These are phyloP conservation scores for Dipodomys merriami DNA, from an alignment of 2,113 vertebrate genomes.

Conservation along the genomic window DNA sequence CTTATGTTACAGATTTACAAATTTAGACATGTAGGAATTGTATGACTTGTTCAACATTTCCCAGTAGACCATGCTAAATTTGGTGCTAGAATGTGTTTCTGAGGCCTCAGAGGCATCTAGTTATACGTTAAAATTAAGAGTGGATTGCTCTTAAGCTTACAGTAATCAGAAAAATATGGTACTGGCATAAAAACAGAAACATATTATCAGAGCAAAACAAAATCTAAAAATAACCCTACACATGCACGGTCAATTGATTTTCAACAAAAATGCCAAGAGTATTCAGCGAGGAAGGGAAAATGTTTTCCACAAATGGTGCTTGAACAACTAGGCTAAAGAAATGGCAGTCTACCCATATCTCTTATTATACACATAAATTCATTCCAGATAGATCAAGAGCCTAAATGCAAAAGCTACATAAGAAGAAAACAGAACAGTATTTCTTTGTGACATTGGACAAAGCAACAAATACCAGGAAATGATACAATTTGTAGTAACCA, in stretches of 20 bases:
- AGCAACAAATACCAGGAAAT: slow-evolving; percentile 19
- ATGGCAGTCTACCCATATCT: neutral
- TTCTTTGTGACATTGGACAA: neutral
- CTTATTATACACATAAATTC: neutral
- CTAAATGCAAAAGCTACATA: neutral
- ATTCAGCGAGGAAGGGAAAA: neutral
- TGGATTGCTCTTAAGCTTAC: neutral
- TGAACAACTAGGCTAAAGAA: neutral
- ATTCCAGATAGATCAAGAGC: neutral
- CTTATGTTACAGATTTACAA: neutral
- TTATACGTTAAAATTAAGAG: slow-evolving; percentile 30
- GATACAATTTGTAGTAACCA: neutral
- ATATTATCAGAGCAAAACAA: slow-evolving; percentile 16
- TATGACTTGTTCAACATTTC: slow-evolving; percentile 17
- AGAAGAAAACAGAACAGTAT: neutral
- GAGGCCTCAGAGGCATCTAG: neutral
- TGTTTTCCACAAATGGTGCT: slow-evolving; percentile 16
- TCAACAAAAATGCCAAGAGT: slow-evolving; percentile 5
- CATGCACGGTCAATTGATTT: slow-evolving; percentile 22
- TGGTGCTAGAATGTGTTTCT: neutral
- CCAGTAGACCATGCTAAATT: slow-evolving; percentile 2
- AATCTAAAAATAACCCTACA: slow-evolving; percentile 25
- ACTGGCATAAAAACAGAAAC: slow-evolving; percentile 26
- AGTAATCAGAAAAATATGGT: neutral
- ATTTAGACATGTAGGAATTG: neutral